A percentile compares a stretch with the other conserved stretches of the same genome.
Evolutionary conservation across 1,140 invertebrate genomes (phyloP).

Genomic region (Mya arenaria): DNA sequence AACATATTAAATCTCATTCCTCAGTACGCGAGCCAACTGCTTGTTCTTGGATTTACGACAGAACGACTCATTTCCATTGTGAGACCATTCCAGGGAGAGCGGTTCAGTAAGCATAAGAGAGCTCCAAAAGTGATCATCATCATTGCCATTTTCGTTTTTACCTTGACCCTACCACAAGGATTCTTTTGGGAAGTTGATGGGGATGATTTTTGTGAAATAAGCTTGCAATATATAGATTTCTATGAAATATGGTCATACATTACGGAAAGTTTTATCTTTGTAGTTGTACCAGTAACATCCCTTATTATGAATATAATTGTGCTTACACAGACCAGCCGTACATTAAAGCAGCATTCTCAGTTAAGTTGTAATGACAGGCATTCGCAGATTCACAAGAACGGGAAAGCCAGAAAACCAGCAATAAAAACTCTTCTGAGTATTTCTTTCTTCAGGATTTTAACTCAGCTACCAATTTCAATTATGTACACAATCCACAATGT

Average conservation of each 20-base stretch:
- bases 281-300: constrained; percentile 56
- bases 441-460: constrained; percentile 74
- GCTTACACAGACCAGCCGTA: constrained; percentile 59
- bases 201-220: constrained; percentile 45
- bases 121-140: constrained; percentile 60
- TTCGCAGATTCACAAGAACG: background rate
- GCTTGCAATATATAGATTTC: constrained; percentile 21
- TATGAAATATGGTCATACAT: constrained; percentile 68
- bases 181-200: constrained; percentile 68
- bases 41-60: constrained; percentile 90
- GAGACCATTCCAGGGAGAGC: constrained; percentile 87
- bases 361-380: constrained; percentile 5
- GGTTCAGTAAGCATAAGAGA: constrained; percentile 58
- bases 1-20: constrained; percentile 64
- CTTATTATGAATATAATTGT: constrained; percentile 71
- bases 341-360: constrained; percentile 41
- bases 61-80: constrained; percentile 97
- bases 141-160: constrained; percentile 53
- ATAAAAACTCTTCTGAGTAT: constrained; percentile 66
- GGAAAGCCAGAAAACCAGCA: constrained; percentile 43
- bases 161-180: constrained; percentile 63
- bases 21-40: constrained; percentile 67
- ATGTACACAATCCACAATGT: constrained; percentile 65
- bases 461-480: constrained; percentile 71
- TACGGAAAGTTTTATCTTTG: constrained; percentile 68